Conservation (phyloP, 1,140 invertebrate genomes). For the Mercenaria mercenaria region DNA sequence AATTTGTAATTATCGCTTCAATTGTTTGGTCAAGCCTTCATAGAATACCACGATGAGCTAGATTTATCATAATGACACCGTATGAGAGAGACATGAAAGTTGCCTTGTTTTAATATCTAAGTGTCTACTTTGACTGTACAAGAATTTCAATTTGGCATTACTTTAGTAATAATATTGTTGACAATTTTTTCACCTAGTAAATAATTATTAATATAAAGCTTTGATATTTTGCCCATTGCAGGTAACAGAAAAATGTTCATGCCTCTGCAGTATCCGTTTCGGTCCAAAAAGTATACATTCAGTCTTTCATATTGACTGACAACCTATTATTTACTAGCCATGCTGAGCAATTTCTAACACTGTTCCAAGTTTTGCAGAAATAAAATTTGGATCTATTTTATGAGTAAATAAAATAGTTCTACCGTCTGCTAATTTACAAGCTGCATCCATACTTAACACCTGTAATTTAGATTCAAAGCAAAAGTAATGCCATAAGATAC, state of each 20-base stretch:
- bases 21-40: too few relatives aligned
- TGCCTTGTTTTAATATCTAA: too few relatives aligned
- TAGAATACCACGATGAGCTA: too few relatives aligned
- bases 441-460: neutral
- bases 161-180: too few relatives aligned
- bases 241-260: neutral
- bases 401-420: conserved; percentile 26
- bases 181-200: neutral
- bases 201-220: neutral
- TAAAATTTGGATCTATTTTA: conserved; percentile 28
- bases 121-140: too few relatives aligned
- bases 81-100: too few relatives aligned
- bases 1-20: too few relatives aligned
- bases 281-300: conserved; percentile 16
- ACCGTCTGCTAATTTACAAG: neutral
- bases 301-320: neutral
- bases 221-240: neutral
- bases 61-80: too few relatives aligned
- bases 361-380: conserved; percentile 3
- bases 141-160: too few relatives aligned
- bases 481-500: neutral
- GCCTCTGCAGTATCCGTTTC: neutral
- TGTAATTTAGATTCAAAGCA: neutral
- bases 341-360: neutral
- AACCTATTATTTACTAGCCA: conserved; percentile 1